These are phyloP conservation scores for Morelia viridis DNA, from an alignment of 2,797 vertebrate species.

Conservation along the genomic window DNA sequence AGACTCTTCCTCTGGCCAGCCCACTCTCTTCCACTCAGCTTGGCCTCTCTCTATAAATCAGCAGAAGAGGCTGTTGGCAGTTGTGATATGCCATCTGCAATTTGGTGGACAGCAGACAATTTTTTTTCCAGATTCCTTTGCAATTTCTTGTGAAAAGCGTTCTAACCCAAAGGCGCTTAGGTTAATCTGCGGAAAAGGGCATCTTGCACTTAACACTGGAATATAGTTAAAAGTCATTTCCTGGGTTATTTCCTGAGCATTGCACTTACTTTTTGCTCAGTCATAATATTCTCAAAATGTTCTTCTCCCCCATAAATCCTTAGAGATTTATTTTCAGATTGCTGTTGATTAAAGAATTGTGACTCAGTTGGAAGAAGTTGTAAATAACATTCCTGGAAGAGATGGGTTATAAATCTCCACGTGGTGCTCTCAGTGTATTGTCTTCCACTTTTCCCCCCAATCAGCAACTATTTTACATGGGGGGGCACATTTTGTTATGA, in stretches of 20 bases:
- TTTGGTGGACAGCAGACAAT: neutral
- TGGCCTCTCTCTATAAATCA: neutral
- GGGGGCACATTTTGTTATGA: neutral
- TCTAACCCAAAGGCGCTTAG: neutral
- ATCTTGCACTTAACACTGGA: neutral
- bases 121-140: neutral
- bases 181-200: neutral
- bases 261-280: neutral
- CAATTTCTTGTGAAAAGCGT: neutral
- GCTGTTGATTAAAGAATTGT: neutral
- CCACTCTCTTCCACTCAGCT: neutral
- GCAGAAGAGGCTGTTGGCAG: neutral
- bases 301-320: neutral
- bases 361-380: neutral
- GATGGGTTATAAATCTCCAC: neutral
- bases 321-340: neutral
- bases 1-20: neutral
- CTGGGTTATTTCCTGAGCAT: neutral
- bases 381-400: neutral
- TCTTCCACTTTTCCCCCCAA: neutral
- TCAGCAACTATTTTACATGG: neutral
- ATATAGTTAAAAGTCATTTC: neutral
- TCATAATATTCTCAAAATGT: neutral
- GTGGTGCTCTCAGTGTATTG: neutral
- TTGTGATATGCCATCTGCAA: neutral